Conservation (phyloP, 2,888 invertebrate genomes). For the Cataglyphis livida region DNA sequence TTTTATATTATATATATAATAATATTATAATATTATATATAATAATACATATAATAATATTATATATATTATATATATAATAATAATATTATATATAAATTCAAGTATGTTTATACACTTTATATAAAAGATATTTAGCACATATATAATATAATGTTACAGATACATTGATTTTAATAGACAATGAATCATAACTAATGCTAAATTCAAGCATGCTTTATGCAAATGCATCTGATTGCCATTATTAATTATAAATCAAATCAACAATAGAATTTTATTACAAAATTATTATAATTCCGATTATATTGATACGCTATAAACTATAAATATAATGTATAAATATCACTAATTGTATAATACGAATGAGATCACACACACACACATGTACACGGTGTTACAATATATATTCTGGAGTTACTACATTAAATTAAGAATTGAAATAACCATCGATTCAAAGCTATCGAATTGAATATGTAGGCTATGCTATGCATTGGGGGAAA, state of each 20-base stretch:
- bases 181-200: conserved; percentile 15
- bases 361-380: background rate
- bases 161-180: conserved; percentile 24
- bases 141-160: background rate
- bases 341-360: background rate
- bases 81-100: too few species aligned
- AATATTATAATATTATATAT: too few species aligned
- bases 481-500: background rate
- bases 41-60: too few species aligned
- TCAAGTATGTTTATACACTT: background rate
- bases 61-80: too few species aligned
- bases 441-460: background rate
- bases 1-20: too few species aligned
- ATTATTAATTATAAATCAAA: conserved; percentile 10
- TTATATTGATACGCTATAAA: background rate
- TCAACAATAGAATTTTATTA: conserved; percentile 18
- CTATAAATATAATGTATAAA: conserved; percentile 7
- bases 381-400: background rate
- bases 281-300: conserved; percentile 10
- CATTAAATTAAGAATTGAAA: background rate
- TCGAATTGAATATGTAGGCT: background rate
- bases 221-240: background rate
- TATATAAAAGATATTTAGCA: background rate
- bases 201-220: conserved; percentile 19
- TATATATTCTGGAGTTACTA: background rate